phyloP scores from a whole-genome alignment of 2,797 vertebrate genomes.

The Numenius phaeopus region DNA sequence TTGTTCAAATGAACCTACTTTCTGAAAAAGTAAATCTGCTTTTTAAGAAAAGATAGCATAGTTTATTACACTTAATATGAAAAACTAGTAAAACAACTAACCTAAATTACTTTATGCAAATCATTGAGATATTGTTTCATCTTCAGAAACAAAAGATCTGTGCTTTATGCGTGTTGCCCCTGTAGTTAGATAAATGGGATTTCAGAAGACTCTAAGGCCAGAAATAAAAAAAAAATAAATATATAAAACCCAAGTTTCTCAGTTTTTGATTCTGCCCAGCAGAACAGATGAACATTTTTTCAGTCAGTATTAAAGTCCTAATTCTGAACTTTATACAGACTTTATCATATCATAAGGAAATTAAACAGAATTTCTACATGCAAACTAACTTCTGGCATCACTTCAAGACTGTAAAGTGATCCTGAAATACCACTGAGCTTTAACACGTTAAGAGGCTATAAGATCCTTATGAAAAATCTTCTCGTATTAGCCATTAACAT shows the following conservation, averaged over 20 bases:
- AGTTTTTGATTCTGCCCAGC: not conserved
- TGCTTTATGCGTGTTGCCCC: not conserved
- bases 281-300: not conserved
- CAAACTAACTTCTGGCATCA: not conserved
- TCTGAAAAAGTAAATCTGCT: not conserved
- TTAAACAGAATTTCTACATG: not conserved
- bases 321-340: not conserved
- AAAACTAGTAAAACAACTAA: constrained; percentile 16
- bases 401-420: not conserved
- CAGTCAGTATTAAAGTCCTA: not conserved
- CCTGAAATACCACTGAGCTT: not conserved
- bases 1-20: not conserved
- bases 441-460: not conserved
- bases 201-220: not conserved
- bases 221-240: not conserved
- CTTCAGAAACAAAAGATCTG: constrained; percentile 32
- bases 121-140: not conserved
- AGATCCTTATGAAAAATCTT: not conserved
- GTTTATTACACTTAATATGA: not conserved
- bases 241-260: not conserved
- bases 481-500: not conserved
- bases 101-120: constrained; percentile 15
- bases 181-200: not conserved
- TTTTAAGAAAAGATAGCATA: not conserved
- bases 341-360: not conserved